Conservation (phyloP, 2,888 invertebrate species). For the Dioctria linearis region DNA sequence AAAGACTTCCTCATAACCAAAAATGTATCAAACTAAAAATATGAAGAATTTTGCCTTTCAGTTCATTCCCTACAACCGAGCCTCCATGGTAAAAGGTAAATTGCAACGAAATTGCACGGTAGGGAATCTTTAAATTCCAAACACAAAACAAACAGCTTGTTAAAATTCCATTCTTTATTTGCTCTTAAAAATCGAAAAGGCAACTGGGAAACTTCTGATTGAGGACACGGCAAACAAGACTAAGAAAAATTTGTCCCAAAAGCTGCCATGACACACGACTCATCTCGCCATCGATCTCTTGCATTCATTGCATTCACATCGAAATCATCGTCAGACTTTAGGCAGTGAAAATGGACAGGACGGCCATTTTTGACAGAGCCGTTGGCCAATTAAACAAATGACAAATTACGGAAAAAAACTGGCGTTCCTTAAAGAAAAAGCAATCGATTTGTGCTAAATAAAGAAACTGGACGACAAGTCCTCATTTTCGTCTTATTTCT, state of each 20-base stretch:
- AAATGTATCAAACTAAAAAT: too few species aligned
- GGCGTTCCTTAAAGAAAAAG: conserved; percentile 30
- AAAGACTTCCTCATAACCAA: too few species aligned
- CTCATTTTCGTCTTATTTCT: conserved; percentile 30
- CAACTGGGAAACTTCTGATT: not conserved
- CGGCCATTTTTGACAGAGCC: conserved; percentile 51
- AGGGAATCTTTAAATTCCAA: conserved; percentile 38
- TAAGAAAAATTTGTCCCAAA: conserved; percentile 11
- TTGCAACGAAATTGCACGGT: conserved; percentile 31
- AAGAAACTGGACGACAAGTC: conserved; percentile 31
- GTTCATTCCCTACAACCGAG: not conserved
- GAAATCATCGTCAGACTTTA: not conserved
- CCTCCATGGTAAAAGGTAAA: conserved; percentile 15
- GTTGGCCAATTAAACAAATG: conserved; percentile 65
- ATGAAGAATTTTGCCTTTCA: not conserved
- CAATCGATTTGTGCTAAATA: conserved; percentile 46
- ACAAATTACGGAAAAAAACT: conserved; percentile 61
- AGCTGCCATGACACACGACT: conserved; percentile 30
- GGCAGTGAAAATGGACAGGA: not conserved
- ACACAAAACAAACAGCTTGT: conserved; percentile 49
- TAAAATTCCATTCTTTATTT: conserved; percentile 45
- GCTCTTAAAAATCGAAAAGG: not conserved
- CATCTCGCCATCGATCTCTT: conserved; percentile 8
- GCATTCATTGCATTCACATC: not conserved
- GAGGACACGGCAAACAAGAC: not conserved